Evolutionary conservation across 2,888 invertebrate genomes (phyloP), one percentile per base, ranked within the genome.

Genomic region (Rhopalosiphum nymphaeae): DNA sequence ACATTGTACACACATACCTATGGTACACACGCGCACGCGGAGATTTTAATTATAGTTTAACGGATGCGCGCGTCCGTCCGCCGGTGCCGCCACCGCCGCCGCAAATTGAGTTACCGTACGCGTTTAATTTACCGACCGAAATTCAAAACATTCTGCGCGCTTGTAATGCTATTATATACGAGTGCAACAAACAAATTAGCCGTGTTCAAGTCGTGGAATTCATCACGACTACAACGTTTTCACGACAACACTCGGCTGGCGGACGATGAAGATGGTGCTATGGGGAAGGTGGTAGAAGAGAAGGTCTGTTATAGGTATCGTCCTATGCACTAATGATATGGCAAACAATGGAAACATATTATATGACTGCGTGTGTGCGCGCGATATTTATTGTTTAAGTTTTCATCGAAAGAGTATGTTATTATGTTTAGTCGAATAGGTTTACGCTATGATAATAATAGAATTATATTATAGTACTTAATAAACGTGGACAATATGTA

Each of bases 41-140:
- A 36, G 36, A 36, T 78, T 78, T 78, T 44, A 86, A 86, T 46
- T 46, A 86, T n/a, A 11, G 86, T 86, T 86, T 86, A 46, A 86
- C 44, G 44, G 86, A 46, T 46, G 86, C 86, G 46, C n/a, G 44
- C 46, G 86, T 86, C 78, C 36, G 36, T 78, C 78, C 9, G 78
- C 36, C 78, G 78, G 2, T 16, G 67, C 67, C 21, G 78, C 61
- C 61, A 16, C 67, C n/a, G 16, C 29, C 29, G 61, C 61, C 29
- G 61, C 36, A 78, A 78, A 78, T 78, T 21, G 36, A 78, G 36
- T 78, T 78, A 78, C 78, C 3, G 78, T 78, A 36, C 78, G 89
- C 44, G n/a, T 44, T 57, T 89, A 89, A 89, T 89, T 89, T 89
- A 89, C 89, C 89, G 29, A 89, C 44, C 89, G 29, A 89, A 89